A percentile compares a stretch with the other conserved stretches of the same genome.
These are phyloP conservation scores for Catocala sponsa DNA, from an alignment of 2,888 invertebrate species.

Conservation along the genomic window DNA sequence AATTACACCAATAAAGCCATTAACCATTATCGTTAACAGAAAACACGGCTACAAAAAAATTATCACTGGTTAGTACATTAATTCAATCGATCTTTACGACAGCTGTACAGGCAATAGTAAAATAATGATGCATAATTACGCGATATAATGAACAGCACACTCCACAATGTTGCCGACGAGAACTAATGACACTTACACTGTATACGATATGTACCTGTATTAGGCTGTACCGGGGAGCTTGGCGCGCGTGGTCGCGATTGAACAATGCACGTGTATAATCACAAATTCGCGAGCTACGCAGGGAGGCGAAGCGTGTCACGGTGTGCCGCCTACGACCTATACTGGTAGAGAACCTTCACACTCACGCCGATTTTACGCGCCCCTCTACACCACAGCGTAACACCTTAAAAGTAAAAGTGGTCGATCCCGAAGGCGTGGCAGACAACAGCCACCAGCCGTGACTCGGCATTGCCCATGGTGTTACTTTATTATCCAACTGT, in stretches of 20 bases:
- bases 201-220: slow-evolving; percentile 30
- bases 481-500: slow-evolving; percentile 66
- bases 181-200: slow-evolving; percentile 40
- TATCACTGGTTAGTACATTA: too few relatives aligned
- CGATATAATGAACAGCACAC: slow-evolving; percentile 26
- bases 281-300: slow-evolving; percentile 57
- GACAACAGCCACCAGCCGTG: slow-evolving; percentile 61
- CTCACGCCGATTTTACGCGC: slow-evolving; percentile 64
- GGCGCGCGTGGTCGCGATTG: slow-evolving; percentile 32
- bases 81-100: too few relatives aligned
- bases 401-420: slow-evolving; percentile 84
- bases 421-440: slow-evolving; percentile 78
- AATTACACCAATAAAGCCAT: background rate
- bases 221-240: slow-evolving; percentile 18
- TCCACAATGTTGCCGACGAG: slow-evolving; percentile 36
- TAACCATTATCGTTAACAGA: too few relatives aligned
- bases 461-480: slow-evolving; percentile 59
- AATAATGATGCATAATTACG: slow-evolving; percentile 2
- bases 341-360: slow-evolving; percentile 60
- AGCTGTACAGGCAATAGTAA: background rate
- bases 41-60: too few relatives aligned
- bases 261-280: slow-evolving; percentile 53
- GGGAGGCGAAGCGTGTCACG: slow-evolving; percentile 62
- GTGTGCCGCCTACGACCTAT: slow-evolving; percentile 61
- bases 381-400: slow-evolving; percentile 66